Evolutionary conservation across 2,113 vertebrate species (phyloP).

Genomic region (human (Homo sapiens)): GRCh38 chr2:211030501-211031000

Average conservation of each 20-base stretch:
- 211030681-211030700: not conserved
- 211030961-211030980: not conserved
- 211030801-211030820: not conserved
- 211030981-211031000: not conserved
- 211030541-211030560: not conserved
- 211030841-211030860: not conserved
- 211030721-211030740: constrained; percentile 26
- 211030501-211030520: not conserved
- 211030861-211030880: not conserved
- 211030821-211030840: not conserved
- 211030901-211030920: not conserved
- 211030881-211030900: not conserved
- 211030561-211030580: not conserved
- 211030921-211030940: not conserved
- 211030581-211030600: not conserved
- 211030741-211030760: constrained; percentile 13
- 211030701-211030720: constrained; percentile 52
- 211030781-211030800: not conserved
- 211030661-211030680: not conserved
- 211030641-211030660: not conserved
- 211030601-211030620: not conserved
- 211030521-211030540: not conserved
- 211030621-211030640: not conserved
- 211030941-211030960: not conserved
- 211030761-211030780: not conserved